phyloP scores from a whole-genome alignment of 1,140 invertebrate species.

The Augochlora pura region DNA sequence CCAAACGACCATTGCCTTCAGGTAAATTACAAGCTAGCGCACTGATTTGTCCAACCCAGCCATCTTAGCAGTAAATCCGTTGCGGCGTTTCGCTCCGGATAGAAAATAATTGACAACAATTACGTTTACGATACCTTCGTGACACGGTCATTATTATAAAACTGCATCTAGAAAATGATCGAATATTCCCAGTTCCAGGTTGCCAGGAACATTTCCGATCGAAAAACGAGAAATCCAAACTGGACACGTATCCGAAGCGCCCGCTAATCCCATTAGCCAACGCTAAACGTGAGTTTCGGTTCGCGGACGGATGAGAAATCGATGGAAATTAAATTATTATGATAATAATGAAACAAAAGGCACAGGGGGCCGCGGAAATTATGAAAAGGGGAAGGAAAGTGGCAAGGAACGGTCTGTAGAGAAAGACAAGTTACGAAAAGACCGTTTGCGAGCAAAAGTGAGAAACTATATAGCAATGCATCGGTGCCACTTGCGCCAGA shows the following conservation, averaged over 20 bases:
- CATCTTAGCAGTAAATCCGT: not conserved
- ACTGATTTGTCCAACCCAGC: conserved; percentile 23
- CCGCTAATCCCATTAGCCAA: not conserved
- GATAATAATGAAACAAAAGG: conserved; percentile 40
- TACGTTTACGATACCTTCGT: not conserved
- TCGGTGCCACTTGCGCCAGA: conserved; percentile 50
- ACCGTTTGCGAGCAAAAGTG: conserved; percentile 55
- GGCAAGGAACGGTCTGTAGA: conserved; percentile 44
- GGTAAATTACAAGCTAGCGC: conserved; percentile 31
- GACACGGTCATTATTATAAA: not conserved
- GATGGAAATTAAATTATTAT: conserved; percentile 49
- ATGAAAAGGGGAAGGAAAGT: conserved; percentile 39
- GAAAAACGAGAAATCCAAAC: not conserved
- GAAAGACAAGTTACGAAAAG: conserved; percentile 42
- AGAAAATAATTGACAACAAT: not conserved
- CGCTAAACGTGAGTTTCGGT: not conserved
- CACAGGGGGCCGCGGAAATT: conserved; percentile 23
- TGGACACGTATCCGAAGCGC: not conserved
- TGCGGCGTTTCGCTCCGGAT: not conserved
- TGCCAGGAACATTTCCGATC: too few relatives aligned
- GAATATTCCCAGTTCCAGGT: too few relatives aligned
- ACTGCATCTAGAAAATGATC: too few relatives aligned
- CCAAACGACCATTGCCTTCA: conserved; percentile 38
- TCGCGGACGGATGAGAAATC: conserved; percentile 7
- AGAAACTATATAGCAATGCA: conserved; percentile 55